phyloP scores from a whole-genome alignment of 2,797 vertebrate species.

The Florisuga fusca region DNA sequence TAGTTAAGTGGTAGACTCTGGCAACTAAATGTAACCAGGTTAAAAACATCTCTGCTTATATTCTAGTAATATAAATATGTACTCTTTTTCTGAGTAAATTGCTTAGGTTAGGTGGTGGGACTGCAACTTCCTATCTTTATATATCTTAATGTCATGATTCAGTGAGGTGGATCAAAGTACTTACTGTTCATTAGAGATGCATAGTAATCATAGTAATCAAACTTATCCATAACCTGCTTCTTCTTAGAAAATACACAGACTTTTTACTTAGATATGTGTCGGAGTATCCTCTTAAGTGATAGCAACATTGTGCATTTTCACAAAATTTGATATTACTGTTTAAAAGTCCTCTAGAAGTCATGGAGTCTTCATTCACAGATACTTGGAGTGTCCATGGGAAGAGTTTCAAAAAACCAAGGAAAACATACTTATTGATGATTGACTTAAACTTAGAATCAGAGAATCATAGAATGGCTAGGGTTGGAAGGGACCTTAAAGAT shows the following conservation, averaged over 20 bases:
- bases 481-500: too few relatives aligned
- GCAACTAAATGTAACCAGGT: not conserved
- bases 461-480: too few relatives aligned
- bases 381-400: not conserved
- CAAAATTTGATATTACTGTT: not conserved
- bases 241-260: not conserved
- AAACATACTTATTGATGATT: not conserved
- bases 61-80: not conserved
- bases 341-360: not conserved
- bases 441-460: not conserved
- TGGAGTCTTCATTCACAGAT: not conserved
- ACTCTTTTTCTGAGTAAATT: not conserved
- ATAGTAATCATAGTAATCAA: not conserved
- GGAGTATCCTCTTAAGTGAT: not conserved
- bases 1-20: not conserved
- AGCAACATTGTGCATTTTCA: not conserved
- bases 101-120: not conserved
- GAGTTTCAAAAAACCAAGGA: not conserved
- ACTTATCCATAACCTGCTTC: not conserved
- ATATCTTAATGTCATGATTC: not conserved
- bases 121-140: not conserved
- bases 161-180: not conserved
- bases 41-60: not conserved
- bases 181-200: not conserved
- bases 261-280: not conserved